Evolutionary conservation across 2,797 vertebrate genomes (phyloP).

Genomic region (Mormyrops boulengeri): DNA sequence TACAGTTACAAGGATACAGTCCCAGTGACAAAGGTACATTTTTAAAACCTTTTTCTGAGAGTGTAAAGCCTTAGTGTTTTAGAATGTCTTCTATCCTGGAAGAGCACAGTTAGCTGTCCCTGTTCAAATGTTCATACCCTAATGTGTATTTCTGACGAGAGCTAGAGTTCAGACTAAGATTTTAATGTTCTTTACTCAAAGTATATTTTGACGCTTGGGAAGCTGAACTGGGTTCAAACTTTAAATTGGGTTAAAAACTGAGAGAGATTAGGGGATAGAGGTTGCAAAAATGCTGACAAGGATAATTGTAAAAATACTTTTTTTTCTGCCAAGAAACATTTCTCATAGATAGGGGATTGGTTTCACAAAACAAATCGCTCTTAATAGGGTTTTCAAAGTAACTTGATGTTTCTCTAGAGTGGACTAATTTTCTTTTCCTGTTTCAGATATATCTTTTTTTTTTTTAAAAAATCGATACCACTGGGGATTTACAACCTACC

Average conservation of each 20-base stretch:
- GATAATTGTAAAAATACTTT: neutral
- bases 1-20: neutral
- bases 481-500: neutral
- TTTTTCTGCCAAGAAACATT: neutral
- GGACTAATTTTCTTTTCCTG: neutral
- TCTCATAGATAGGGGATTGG: neutral
- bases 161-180: neutral
- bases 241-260: neutral
- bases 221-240: neutral
- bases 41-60: neutral
- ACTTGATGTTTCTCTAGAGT: neutral
- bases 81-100: neutral
- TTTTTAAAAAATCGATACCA: neutral
- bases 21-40: neutral
- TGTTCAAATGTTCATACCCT: neutral
- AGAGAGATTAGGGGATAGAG: neutral
- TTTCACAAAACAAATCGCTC: neutral
- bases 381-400: neutral
- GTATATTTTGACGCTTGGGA: neutral
- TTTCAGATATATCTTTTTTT: neutral
- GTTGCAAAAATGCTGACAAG: neutral
- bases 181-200: neutral
- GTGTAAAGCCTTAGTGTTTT: neutral
- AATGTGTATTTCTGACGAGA: neutral
- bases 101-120: neutral